Evolutionary conservation across 2,797 vertebrate species (phyloP).

Genomic region (Oophaga sylvatica): DNA sequence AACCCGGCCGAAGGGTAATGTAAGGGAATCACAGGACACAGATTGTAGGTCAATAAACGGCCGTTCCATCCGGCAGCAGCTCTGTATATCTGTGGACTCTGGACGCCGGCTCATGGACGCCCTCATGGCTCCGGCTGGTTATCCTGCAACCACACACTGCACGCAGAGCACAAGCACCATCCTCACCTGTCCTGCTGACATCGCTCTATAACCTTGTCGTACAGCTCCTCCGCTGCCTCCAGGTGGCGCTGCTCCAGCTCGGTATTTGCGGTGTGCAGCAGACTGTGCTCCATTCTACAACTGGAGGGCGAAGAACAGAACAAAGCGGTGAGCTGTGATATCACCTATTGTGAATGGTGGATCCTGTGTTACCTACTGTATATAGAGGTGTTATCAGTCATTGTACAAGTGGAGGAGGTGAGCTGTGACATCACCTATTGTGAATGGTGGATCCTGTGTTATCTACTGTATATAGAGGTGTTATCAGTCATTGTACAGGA

Average conservation of each 20-base stretch:
- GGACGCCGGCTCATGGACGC: neutral
- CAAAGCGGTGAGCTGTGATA: neutral
- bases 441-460: no score
- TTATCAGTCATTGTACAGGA: no score
- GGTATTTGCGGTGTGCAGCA: slow-evolving; percentile 65
- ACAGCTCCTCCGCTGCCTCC: slow-evolving; percentile 67
- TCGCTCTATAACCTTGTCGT: slow-evolving; percentile 63
- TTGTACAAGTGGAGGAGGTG: no score
- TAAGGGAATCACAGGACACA: no score
- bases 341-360: no score
- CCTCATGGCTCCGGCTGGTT: neutral
- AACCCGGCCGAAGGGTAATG: no score
- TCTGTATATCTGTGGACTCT: neutral
- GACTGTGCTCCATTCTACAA: neutral
- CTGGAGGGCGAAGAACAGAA: neutral
- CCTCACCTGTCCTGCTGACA: slow-evolving; percentile 51
- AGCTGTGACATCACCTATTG: no score
- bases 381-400: no score
- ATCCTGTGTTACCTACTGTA: no score
- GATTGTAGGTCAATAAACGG: no score
- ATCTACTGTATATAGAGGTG: no score
- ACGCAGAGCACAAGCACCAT: neutral
- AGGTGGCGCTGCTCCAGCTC: slow-evolving; percentile 62
- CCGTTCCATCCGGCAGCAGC: no score
- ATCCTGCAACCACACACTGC: neutral